phyloP scores from a whole-genome alignment of 2,113 vertebrate species.

The Paedocypris sp. region DNA sequence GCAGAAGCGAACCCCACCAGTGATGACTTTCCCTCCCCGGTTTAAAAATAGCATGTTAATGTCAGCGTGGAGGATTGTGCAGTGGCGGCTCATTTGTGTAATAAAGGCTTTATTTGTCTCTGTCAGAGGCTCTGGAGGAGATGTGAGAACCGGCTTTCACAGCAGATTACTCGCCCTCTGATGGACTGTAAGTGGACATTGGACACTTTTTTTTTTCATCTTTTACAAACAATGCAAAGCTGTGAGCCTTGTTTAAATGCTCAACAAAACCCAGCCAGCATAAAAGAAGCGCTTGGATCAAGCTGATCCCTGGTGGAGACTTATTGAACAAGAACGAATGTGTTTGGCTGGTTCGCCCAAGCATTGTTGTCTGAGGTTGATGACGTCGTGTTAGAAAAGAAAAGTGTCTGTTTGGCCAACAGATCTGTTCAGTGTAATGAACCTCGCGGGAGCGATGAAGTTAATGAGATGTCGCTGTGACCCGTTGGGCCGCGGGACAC shows the following conservation, averaged over 20 bases:
- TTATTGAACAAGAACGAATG: no score
- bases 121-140: constrained; percentile 45
- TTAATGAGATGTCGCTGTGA: constrained; percentile 51
- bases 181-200: no score
- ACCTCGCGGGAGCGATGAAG: constrained; percentile 46
- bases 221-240: no score
- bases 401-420: no score
- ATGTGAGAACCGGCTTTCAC: constrained; percentile 43
- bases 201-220: no score
- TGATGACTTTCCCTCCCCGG: not conserved
- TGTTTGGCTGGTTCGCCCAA: no score
- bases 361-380: no score
- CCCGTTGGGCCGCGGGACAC: not conserved
- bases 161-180: constrained; percentile 43
- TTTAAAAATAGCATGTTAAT: not conserved
- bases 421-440: constrained; percentile 48
- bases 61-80: not conserved
- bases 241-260: no score
- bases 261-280: no score
- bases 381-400: no score
- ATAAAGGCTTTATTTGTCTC: constrained; percentile 42
- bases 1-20: not conserved
- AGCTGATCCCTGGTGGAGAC: no score
- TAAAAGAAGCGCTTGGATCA: no score
- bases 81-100: constrained; percentile 14